Percentiles rank a stretch among this genome's conserved stretches.
Evolutionary conservation across 2,888 invertebrate genomes (phyloP).

Genomic region (Acheta domesticus): DNA sequence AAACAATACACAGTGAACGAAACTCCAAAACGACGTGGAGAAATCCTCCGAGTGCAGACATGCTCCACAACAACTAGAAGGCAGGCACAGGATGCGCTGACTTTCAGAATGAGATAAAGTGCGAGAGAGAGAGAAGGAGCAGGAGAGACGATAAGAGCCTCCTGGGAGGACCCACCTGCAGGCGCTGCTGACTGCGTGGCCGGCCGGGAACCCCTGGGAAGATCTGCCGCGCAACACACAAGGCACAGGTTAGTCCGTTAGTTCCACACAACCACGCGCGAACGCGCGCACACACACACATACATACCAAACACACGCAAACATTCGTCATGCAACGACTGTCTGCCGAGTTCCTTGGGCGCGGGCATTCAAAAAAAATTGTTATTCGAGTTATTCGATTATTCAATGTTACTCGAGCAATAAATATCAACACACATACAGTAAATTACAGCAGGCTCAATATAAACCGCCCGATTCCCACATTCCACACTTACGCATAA

Average conservation of each 20-base stretch:
- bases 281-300: neutral
- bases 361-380: no score
- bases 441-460: no score
- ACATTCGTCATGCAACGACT: neutral
- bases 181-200: constrained; percentile 48
- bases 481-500: no score
- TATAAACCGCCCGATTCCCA: no score
- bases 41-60: neutral
- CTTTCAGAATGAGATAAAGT: neutral
- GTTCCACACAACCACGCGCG: neutral
- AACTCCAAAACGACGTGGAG: neutral
- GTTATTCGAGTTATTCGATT: no score
- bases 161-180: constrained; percentile 44
- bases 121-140: neutral
- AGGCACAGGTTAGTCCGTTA: constrained; percentile 7
- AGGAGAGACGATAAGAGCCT: neutral
- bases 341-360: neutral
- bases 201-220: constrained; percentile 54
- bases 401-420: no score
- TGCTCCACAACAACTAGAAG: no score
- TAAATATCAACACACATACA: no score
- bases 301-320: neutral
- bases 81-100: no score
- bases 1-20: neutral
- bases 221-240: constrained; percentile 44